These are phyloP conservation scores for Etheostoma cragini DNA, from an alignment of 2,113 vertebrate genomes.

Conservation along the genomic window DNA sequence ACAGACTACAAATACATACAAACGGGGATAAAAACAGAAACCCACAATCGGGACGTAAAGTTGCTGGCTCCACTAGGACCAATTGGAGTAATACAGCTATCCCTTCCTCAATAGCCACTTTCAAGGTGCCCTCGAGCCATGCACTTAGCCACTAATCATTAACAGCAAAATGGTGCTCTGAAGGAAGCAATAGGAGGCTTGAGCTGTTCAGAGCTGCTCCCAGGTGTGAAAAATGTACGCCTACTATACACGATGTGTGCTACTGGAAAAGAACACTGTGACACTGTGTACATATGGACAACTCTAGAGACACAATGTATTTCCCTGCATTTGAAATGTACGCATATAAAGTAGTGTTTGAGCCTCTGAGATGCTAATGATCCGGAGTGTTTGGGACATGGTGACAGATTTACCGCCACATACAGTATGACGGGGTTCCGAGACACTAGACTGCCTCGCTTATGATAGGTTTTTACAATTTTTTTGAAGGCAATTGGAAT, in stretches of 20 bases:
- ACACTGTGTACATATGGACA: slow-evolving; percentile 15
- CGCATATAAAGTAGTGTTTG: not conserved
- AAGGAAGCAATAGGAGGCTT: not conserved
- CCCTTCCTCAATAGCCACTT: not conserved
- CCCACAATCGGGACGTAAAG: not conserved
- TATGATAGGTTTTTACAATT: not conserved
- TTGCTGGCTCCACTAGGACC: not conserved
- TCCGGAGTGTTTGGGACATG: slow-evolving; percentile 13
- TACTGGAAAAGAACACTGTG: slow-evolving; percentile 23
- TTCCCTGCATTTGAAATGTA: slow-evolving; percentile 12
- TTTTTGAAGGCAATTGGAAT: slow-evolving; percentile 1
- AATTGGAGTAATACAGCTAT: not conserved
- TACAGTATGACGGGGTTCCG: not conserved
- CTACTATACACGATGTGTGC: not conserved
- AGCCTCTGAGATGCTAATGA: slow-evolving; percentile 10
- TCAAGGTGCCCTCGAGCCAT: slow-evolving; percentile 31
- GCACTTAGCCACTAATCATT: slow-evolving; percentile 1
- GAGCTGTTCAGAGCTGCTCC: not conserved
- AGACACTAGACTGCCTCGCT: slow-evolving; percentile 2
- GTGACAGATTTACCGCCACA: slow-evolving; percentile 20
- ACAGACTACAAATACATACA: too few relatives aligned
- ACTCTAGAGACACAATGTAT: not conserved
- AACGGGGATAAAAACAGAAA: too few relatives aligned
- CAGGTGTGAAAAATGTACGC: not conserved
- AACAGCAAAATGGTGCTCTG: slow-evolving; percentile 5